Conservation (phyloP, 2,113 vertebrate genomes). For the Pithys albifrons region DNA sequence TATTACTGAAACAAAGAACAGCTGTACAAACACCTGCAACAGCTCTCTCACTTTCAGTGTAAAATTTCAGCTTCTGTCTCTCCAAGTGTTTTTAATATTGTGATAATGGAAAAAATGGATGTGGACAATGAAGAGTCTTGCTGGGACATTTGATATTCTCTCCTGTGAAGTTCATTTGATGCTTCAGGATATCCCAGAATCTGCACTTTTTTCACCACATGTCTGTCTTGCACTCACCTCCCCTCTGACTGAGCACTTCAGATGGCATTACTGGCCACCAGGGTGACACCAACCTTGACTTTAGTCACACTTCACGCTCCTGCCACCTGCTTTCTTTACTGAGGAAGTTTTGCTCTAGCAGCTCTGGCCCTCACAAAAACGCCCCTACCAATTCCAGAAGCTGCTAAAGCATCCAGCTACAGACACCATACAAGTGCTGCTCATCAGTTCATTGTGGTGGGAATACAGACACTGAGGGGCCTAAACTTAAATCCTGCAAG, state of each 20-base stretch:
- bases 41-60: neutral
- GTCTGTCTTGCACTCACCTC: rapidly evolving
- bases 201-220: rapidly evolving
- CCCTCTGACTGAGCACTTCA: neutral
- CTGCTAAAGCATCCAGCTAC: neutral
- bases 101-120: neutral
- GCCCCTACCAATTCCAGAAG: neutral
- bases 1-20: neutral
- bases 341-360: neutral
- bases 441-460: neutral
- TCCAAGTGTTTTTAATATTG: neutral
- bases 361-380: neutral
- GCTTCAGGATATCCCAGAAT: neutral
- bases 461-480: rapidly evolving
- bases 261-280: neutral
- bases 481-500: neutral
- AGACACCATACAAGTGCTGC: neutral
- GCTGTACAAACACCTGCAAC: neutral
- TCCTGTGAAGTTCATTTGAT: neutral
- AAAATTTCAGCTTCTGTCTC: neutral
- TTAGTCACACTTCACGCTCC: neutral
- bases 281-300: rapidly evolving
- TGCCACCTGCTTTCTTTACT: no score
- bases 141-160: neutral
- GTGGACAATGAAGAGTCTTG: neutral